These are phyloP conservation scores for Caenorhabditis macrosperma DNA, from an alignment of 2,888 invertebrate genomes.

Conservation along the genomic window DNA sequence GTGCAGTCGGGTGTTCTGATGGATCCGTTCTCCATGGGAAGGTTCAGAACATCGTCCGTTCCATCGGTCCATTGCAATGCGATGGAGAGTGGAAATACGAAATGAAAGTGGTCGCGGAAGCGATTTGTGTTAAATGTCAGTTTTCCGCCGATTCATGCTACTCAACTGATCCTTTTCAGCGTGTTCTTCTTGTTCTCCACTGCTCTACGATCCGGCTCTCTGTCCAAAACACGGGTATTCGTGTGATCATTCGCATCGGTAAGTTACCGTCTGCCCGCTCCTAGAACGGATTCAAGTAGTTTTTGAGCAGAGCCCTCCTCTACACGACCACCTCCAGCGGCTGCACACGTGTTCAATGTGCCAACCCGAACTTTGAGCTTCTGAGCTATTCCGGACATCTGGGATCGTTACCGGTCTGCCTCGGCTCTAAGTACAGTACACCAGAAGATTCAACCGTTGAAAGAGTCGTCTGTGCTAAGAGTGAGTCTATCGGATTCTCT, in stretches of 20 bases:
- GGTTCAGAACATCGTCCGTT: not conserved
- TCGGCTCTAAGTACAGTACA: constrained; percentile 16
- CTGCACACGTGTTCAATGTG: constrained; percentile 19
- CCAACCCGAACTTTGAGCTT: constrained; percentile 10
- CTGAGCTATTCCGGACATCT: not conserved
- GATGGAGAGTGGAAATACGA: not conserved
- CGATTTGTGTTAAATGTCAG: constrained; percentile 1
- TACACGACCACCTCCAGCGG: constrained; percentile 23
- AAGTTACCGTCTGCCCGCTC: not conserved
- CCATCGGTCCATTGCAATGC: not conserved
- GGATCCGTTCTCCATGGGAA: not conserved
- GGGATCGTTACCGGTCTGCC: constrained; percentile 18
- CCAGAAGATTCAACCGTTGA: not conserved
- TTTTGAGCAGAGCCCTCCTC: not conserved
- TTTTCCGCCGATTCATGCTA: not conserved
- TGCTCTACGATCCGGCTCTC: not conserved
- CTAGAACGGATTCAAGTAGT: not conserved
- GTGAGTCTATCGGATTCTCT: not conserved
- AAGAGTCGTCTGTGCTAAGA: constrained; percentile 18
- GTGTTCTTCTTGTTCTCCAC: constrained; percentile 4
- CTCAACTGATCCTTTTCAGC: not conserved
- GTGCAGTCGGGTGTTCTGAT: not conserved
- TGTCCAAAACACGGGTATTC: constrained; percentile 3
- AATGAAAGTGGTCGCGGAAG: not conserved
- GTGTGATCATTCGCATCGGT: constrained; percentile 5